Base-by-base conservation (phyloP, 2,797 vertebrate species). In the Anabas testudineus region DNA sequence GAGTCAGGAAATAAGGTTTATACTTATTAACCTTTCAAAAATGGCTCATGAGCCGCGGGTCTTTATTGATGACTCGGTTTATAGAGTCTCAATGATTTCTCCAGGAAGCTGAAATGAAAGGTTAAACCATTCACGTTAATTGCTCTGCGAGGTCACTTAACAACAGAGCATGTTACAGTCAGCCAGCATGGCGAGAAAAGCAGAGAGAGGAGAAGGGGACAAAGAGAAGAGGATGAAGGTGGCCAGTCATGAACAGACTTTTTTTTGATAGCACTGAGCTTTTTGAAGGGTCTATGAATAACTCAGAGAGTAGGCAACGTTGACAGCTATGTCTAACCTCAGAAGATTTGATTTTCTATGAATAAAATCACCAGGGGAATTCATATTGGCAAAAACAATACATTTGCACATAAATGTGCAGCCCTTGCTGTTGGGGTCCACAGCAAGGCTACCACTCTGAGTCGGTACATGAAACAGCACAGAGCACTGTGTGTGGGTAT, bases 81-180 rank as follows among this genome's bases (percentile, higher is more conserved):
- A 91, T 91, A 81, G 87, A 90, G 89, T 91, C 87, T 80, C 78
- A 83, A 76, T 88, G 78, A 92, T 91, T 92, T 90, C 89, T 91
- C 85, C 46, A 67, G 85, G 82, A 88, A 87, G 89, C 86, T 81
- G 48, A 84, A 87, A 91, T 77, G 83, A 94, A 93, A 94, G 92
- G 91, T 93, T 92, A 93, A 91, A 89, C 82, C 83, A 90, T 90
- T 92, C 87, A 78, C 85, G 91, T 93, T 91, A 92, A 92, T 92
- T 91, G 85, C 81, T 86, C 60, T 54, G 48, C 52, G 49, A 79
- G 84, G 88, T 87, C 67, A 57, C 71, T 86, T 88, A 91, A 92
- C 52, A 91, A 92, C 54, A 78, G 58, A 80, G 54, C 68, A 5
- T 16, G 14, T 4, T 41, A 41, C 37, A 41, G 37, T 71, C 42